Evolutionary conservation across 2,113 vertebrate species (phyloP).

Genomic region (Pandion haliaetus): DNA sequence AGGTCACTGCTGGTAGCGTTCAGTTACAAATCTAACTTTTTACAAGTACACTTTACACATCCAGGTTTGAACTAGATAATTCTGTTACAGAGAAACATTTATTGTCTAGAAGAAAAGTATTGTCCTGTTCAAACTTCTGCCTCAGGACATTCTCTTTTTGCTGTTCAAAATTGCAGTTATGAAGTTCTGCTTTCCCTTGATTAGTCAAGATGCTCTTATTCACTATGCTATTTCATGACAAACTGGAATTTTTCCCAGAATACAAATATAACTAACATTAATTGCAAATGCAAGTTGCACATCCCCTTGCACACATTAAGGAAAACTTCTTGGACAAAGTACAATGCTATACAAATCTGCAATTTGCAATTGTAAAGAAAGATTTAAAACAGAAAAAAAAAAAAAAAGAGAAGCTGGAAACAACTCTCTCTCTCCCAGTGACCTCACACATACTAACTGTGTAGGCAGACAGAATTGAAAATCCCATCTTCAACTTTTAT

Average conservation of each 20-base stretch:
- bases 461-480: background rate
- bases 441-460: background rate
- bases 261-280: background rate
- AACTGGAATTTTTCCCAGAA: background rate
- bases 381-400: background rate
- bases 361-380: slow-evolving; percentile 27
- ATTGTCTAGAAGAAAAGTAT: background rate
- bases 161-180: background rate
- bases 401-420: background rate
- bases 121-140: background rate
- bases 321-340: background rate
- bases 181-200: background rate
- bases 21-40: background rate
- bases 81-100: background rate
- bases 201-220: background rate
- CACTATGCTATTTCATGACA: background rate
- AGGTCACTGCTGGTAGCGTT: background rate
- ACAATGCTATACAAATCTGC: background rate
- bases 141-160: background rate
- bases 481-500: background rate
- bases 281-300: background rate
- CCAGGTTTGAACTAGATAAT: background rate
- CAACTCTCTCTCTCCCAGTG: background rate
- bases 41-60: background rate
- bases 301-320: background rate